Evolutionary conservation across 1,140 invertebrate species (phyloP), one percentile per base, ranked within the genome.

Genomic region (Lucilia sericata): DNA sequence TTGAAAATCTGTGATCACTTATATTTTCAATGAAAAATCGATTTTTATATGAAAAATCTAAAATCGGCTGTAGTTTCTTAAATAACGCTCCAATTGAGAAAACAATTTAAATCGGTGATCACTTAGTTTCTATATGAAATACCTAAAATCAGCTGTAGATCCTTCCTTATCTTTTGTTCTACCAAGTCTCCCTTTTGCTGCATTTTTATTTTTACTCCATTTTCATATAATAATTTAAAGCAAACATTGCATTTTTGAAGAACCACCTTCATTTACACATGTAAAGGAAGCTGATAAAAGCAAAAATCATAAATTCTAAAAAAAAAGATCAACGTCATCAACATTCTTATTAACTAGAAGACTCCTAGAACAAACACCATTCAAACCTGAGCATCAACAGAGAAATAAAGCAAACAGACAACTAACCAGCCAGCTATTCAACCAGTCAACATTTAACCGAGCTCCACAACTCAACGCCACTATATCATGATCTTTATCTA

Each of bases 401-500:
- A 42, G 13, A 12, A 60, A 60, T n/a, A 7, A n/a, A 17, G 14
- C 55, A 17, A 7, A 60, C 14, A 2, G 1, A 30, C 25, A 30
- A 30, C 25, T 30, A 30, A 17, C 17, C 3, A 60, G 14, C 55
- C 13, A 60, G n/a, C 13, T 30, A 30, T 30, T 30, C 13, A 60
- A 60, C 51, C 13, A n/a, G n/a, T 17, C 5, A 70, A 70, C 65
- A 21, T 21, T 70, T 21, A 21, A 70, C 19, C 21, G 19, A 21
- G 34, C 34, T 51, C 30, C 21, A 80, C 42, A 80, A 80, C 21
- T 80, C 76, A 80, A 80, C 76, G 76, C 76, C 76, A 80, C 76
- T 80, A 80, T 80, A 80, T 80, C 76, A 80, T 80, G 76, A 80
- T 80, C 34, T 30, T 80, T 21, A 80, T 80, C 76, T 49, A 49